These are phyloP conservation scores for Spizella passerina DNA, from an alignment of 2,797 vertebrate genomes.

Conservation along the genomic window DNA sequence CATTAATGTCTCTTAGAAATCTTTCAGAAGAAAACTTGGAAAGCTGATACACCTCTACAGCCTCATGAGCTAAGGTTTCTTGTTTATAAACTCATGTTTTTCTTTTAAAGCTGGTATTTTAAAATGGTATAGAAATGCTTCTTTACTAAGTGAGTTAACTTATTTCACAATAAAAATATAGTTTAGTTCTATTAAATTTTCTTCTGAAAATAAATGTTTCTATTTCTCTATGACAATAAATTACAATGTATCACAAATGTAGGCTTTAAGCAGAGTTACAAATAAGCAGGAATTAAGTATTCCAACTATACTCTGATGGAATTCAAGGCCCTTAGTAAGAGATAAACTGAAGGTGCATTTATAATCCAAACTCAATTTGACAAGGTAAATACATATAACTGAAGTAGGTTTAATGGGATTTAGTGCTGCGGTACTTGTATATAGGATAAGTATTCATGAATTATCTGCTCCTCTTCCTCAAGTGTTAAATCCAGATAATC, in stretches of 20 bases:
- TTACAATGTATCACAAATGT: constrained; percentile 49
- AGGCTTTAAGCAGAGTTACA: constrained; percentile 51
- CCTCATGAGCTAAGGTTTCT: neutral
- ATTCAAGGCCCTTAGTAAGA: constrained; percentile 55
- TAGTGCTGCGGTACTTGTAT: constrained; percentile 72
- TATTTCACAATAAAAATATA: constrained; percentile 66
- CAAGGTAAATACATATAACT: constrained; percentile 17
- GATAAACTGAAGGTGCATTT: constrained; percentile 31
- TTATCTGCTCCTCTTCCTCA: constrained; percentile 90
- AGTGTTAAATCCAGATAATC: constrained; percentile 95
- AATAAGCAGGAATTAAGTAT: constrained; percentile 47
- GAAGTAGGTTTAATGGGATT: constrained; percentile 30
- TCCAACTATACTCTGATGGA: neutral
- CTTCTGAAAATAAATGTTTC: constrained; percentile 67
- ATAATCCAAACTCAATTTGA: constrained; percentile 41
- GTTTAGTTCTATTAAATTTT: constrained; percentile 68
- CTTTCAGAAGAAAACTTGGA: constrained; percentile 7
- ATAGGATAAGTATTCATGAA: constrained; percentile 83
- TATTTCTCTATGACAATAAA: constrained; percentile 57
- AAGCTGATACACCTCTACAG: neutral
- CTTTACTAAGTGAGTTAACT: constrained; percentile 42
- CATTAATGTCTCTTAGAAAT: neutral
- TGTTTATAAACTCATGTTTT: neutral
- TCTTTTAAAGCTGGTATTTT: constrained; percentile 26
- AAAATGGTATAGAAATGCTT: constrained; percentile 48